These are phyloP conservation scores for Petrocephalus sullivani DNA, from an alignment of 2,797 vertebrate species.

Conservation along the genomic window DNA sequence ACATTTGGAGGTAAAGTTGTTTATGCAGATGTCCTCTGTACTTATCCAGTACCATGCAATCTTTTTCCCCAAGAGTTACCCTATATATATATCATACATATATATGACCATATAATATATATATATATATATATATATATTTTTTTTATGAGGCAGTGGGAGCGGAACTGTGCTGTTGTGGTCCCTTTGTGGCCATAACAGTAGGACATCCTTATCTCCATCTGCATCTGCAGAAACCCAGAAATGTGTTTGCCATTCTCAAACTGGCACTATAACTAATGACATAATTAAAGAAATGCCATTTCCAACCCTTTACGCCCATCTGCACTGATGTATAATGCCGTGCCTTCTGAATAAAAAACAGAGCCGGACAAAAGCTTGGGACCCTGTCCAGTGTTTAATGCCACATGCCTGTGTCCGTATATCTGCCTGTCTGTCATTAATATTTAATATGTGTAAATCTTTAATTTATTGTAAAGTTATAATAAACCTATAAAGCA, in stretches of 20 bases:
- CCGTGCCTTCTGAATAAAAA: constrained; percentile 10
- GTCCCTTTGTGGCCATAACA: not conserved
- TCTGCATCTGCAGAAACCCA: not conserved
- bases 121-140: no score
- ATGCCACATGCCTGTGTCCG: constrained; percentile 16
- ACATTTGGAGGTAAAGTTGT: not conserved
- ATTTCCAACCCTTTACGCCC: not conserved
- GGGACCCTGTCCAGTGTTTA: constrained; percentile 24
- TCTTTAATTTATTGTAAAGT: constrained; percentile 14
- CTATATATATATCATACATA: no score
- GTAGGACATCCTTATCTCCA: not conserved
- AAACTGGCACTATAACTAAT: not conserved
- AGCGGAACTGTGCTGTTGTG: not conserved
- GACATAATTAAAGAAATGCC: not conserved
- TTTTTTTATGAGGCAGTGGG: not conserved
- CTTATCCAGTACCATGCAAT: not conserved
- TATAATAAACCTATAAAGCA: not conserved
- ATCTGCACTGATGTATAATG: not conserved
- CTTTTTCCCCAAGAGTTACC: not conserved
- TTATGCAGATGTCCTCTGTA: not conserved
- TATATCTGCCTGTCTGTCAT: constrained; percentile 13
- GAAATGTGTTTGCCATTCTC: not conserved
- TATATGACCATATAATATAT: no score
- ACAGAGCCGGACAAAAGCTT: constrained; percentile 1
- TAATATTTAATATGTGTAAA: not conserved